phyloP scores from a whole-genome alignment of 2,888 invertebrate genomes.

The Aelia acuminata region DNA sequence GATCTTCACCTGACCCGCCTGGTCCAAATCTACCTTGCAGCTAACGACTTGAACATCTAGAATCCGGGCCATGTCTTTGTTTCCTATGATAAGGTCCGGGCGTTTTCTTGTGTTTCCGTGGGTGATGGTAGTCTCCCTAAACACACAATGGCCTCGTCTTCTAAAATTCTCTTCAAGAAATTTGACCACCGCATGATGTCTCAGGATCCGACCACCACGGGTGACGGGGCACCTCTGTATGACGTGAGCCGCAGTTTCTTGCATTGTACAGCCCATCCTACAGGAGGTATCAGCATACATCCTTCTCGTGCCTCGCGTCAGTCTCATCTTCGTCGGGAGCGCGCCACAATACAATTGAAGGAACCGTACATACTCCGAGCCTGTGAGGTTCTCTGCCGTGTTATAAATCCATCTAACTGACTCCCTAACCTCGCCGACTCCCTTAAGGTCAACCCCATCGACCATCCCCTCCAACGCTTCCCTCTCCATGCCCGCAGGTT shows the following conservation, averaged over 20 bases:
- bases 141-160: too few species aligned
- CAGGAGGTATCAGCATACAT: constrained; percentile 63
- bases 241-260: constrained; percentile 68
- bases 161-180: background rate
- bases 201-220: constrained; percentile 68
- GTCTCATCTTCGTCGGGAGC: constrained; percentile 67
- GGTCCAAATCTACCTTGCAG: background rate
- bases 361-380: constrained; percentile 14
- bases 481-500: too few species aligned
- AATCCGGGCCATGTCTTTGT: background rate
- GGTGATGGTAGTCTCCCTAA: background rate
- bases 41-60: constrained; percentile 61
- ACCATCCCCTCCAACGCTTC: too few species aligned
- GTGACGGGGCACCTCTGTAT: constrained; percentile 68
- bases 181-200: constrained; percentile 66
- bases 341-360: constrained; percentile 64
- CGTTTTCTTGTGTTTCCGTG: background rate
- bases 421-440: background rate
- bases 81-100: background rate
- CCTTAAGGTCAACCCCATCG: background rate
- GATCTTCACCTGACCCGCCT: background rate
- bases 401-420: constrained; percentile 67
- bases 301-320: constrained; percentile 65
- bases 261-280: constrained; percentile 67
- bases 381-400: constrained; percentile 65